Conservation (phyloP, 2,113 vertebrate genomes). For the Campylorhamphus procurvoides region DNA sequence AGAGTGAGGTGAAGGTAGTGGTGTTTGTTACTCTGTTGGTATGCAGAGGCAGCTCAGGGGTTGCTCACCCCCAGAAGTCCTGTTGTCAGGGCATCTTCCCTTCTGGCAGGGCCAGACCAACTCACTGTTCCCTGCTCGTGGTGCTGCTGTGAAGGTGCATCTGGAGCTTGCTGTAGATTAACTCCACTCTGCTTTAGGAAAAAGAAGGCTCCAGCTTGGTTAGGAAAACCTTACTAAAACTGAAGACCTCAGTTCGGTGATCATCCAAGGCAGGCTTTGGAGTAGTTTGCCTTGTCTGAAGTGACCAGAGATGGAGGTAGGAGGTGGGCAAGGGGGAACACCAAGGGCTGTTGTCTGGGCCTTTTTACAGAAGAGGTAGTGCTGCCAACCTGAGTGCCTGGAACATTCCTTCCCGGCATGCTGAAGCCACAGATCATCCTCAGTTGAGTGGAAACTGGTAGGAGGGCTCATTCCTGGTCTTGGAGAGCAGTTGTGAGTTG, state of each 20-base stretch:
- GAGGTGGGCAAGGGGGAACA: neutral
- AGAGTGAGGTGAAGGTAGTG: rapidly evolving
- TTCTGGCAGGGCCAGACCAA: neutral
- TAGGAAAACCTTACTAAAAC: neutral
- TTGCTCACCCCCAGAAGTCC: neutral
- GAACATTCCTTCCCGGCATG: neutral
- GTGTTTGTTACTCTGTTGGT: neutral
- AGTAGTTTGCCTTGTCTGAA: neutral
- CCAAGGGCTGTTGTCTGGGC: neutral
- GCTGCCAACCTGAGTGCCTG: neutral
- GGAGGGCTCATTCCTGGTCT: neutral
- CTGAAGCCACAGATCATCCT: neutral
- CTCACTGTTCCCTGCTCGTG: rapidly evolving
- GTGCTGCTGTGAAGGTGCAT: neutral
- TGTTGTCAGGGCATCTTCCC: neutral
- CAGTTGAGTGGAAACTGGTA: neutral
- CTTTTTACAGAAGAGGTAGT: neutral
- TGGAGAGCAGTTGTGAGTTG: neutral
- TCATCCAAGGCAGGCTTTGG: neutral
- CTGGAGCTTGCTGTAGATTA: neutral
- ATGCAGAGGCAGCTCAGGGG: neutral
- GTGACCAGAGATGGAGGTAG: neutral
- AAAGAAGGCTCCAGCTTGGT: neutral
- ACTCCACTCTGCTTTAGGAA: neutral
- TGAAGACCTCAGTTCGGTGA: neutral